Evolutionary conservation across 2,797 vertebrate genomes (phyloP).

Genomic region (Liasis olivaceus): DNA sequence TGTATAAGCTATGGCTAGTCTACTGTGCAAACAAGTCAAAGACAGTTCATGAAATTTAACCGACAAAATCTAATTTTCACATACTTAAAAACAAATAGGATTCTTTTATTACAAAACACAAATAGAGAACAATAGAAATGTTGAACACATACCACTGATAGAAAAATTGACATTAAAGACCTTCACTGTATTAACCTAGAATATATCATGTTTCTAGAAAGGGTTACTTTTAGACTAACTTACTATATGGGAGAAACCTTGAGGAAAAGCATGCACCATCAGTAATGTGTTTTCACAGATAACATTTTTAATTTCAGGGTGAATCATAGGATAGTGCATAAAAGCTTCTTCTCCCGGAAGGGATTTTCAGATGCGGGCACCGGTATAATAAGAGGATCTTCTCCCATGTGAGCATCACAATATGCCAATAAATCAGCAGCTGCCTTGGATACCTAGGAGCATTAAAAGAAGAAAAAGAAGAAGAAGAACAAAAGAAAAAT

Average conservation of each 20-base stretch:
- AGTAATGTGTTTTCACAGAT: slow-evolving; percentile 35
- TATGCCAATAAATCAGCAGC: slow-evolving; percentile 97
- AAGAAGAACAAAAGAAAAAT: background rate
- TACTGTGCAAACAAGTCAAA: background rate
- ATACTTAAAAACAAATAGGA: slow-evolving; percentile 43
- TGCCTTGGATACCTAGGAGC: slow-evolving; percentile 91
- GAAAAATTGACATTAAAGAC: slow-evolving; percentile 26
- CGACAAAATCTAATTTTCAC: slow-evolving; percentile 40
- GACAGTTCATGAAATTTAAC: slow-evolving; percentile 19
- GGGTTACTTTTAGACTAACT: slow-evolving; percentile 26
- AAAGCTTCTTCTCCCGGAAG: slow-evolving; percentile 99
- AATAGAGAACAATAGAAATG: slow-evolving; percentile 44
- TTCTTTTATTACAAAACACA: slow-evolving; percentile 38
- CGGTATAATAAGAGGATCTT: slow-evolving; percentile 95
- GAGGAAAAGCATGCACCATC: slow-evolving; percentile 65
- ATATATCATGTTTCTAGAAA: slow-evolving; percentile 50
- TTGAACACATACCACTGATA: slow-evolving; percentile 10
- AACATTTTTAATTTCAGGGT: slow-evolving; percentile 46
- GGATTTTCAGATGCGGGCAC: slow-evolving; percentile 98
- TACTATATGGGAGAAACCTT: slow-evolving; percentile 32
- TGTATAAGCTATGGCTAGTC: background rate
- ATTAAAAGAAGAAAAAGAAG: slow-evolving; percentile 21
- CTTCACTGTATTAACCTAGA: slow-evolving; percentile 31
- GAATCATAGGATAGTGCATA: slow-evolving; percentile 95
- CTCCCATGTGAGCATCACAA: slow-evolving; percentile 93